These are phyloP conservation scores for Mirounga angustirostris DNA, from an alignment of 2,113 vertebrate species.

Conservation along the genomic window DNA sequence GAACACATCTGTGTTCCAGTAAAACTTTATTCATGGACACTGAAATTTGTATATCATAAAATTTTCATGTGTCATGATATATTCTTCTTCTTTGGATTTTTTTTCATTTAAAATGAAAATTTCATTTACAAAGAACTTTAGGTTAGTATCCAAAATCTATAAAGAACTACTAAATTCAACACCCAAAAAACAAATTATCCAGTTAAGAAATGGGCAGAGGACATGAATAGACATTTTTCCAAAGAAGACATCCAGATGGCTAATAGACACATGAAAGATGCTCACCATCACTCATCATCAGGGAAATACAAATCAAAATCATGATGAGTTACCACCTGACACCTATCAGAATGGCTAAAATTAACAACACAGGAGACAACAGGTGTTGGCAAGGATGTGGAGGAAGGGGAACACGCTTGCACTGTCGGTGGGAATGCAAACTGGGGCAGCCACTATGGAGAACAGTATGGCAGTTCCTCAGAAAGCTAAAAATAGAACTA, in stretches of 20 bases:
- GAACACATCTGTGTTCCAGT: background rate
- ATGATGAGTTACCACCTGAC: background rate
- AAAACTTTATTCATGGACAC: background rate
- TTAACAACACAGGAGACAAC: background rate
- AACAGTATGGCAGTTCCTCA: background rate
- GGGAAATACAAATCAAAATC: too few species aligned
- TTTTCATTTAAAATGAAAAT: background rate
- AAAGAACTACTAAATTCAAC: too few species aligned
- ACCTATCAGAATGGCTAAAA: background rate
- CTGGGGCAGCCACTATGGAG: background rate
- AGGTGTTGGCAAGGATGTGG: background rate
- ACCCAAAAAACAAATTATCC: too few species aligned
- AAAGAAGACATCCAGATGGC: too few species aligned
- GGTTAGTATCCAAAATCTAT: too few species aligned
- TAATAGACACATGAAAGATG: too few species aligned
- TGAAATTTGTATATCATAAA: background rate
- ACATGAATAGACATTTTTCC: too few species aligned
- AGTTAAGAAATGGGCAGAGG: too few species aligned
- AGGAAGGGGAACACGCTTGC: background rate
- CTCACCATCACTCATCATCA: too few species aligned
- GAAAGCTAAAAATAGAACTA: background rate
- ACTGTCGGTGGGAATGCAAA: background rate
- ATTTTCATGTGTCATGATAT: constrained; percentile 3
- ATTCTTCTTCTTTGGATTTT: background rate
- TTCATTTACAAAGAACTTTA: background rate